Evolutionary conservation across 1,140 invertebrate species (phyloP).

Genomic region (Drosophila ohnishii): DNA sequence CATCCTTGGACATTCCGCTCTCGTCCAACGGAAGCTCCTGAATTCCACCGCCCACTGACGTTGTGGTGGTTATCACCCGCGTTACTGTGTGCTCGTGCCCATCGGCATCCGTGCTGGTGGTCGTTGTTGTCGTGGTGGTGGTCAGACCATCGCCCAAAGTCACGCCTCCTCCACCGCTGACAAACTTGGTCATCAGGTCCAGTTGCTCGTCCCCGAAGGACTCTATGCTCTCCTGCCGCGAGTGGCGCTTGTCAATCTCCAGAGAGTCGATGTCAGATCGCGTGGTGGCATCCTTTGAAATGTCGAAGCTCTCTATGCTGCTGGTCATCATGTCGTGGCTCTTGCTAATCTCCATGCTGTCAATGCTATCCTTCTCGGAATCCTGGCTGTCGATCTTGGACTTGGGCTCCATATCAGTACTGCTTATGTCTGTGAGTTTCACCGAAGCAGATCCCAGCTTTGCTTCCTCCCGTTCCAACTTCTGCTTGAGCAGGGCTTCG

Average conservation of each 20-base stretch:
- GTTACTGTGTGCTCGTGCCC: conserved; percentile 83
- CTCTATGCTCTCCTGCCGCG: conserved; percentile 85
- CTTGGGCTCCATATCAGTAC: conserved; percentile 75
- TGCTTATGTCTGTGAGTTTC: conserved; percentile 85
- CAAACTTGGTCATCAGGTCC: conserved; percentile 68
- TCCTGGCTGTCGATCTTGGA: conserved; percentile 65
- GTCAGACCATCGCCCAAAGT: conserved; percentile 80
- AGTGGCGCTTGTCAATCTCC: conserved; percentile 82
- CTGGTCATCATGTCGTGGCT: conserved; percentile 85
- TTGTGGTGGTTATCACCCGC: conserved; percentile 84
- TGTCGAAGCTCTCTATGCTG: conserved; percentile 87
- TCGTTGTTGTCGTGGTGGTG: conserved; percentile 84
- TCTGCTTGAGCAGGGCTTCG: conserved; percentile 74
- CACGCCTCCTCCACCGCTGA: conserved; percentile 77
- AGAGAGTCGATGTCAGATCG: conserved; percentile 79
- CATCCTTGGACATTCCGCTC: conserved; percentile 69
- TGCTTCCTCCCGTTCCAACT: conserved; percentile 73
- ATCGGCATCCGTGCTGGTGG: conserved; percentile 84
- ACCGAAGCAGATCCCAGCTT: conserved; percentile 77
- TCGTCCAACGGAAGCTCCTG: conserved; percentile 59
- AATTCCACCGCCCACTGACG: conserved; percentile 81
- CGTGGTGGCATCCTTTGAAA: conserved; percentile 81
- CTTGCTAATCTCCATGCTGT: conserved; percentile 85
- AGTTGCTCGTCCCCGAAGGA: conserved; percentile 84
- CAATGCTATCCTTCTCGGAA: conserved; percentile 84